Percentiles rank a stretch among this genome's conserved stretches.
Conservation (phyloP, 2,113 vertebrate genomes). For the Hypanus sabinus region DNA sequence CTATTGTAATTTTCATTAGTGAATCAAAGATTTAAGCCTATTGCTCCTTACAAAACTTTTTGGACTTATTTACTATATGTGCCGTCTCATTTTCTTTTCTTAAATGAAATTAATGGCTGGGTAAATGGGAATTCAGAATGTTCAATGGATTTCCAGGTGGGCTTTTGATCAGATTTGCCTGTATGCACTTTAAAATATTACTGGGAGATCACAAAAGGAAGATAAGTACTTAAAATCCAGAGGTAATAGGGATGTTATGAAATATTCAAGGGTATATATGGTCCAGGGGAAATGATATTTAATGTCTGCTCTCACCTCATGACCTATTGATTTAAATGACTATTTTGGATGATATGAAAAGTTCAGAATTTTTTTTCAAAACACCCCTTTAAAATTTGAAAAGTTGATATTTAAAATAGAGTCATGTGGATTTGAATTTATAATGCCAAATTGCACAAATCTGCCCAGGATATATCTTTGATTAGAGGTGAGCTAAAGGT, state of each 20-base stretch:
- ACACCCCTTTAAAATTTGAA: neutral
- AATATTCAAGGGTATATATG: neutral
- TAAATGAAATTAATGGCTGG: neutral
- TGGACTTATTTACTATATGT: neutral
- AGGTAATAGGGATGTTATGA: neutral
- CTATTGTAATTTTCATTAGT: neutral
- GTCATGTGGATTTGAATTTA: neutral
- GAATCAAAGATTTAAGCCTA: neutral
- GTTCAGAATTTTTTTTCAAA: neutral
- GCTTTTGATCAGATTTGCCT: neutral
- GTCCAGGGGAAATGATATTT: neutral
- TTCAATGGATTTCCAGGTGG: neutral
- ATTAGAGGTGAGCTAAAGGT: neutral
- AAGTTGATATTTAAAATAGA: neutral
- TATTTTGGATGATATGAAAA: neutral
- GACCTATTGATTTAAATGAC: neutral
- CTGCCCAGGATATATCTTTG: neutral
- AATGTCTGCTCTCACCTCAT: neutral
- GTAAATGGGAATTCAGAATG: neutral
- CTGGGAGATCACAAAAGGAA: neutral
- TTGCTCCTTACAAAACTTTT: neutral
- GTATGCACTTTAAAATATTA: neutral
- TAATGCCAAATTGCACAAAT: neutral
- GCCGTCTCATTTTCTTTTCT: neutral
- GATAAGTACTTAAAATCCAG: neutral